Evolutionary conservation across 2,113 vertebrate species (phyloP).

Genomic region (Craseonycteris thonglongyai): DNA sequence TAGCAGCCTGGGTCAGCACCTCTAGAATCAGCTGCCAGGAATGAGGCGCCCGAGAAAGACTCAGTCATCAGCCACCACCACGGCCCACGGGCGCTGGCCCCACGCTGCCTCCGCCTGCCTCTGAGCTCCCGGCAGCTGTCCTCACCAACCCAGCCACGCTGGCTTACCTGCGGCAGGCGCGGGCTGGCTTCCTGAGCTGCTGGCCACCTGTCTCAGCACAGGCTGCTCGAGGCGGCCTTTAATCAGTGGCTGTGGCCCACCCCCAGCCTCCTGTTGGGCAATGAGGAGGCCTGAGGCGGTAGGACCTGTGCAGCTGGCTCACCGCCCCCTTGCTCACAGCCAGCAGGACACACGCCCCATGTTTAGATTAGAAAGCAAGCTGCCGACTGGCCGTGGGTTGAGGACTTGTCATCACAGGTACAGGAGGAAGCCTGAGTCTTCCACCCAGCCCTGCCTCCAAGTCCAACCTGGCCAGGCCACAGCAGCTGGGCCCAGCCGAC

Average conservation of each 20-base stretch:
- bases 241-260: conserved; percentile 30
- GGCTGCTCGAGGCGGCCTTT: conserved; percentile 59
- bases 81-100: background rate
- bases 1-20: background rate
- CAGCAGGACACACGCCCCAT: background rate
- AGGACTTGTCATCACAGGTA: background rate
- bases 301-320: conserved; percentile 54
- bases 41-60: background rate
- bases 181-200: conserved; percentile 35
- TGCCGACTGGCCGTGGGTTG: background rate
- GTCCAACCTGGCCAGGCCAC: background rate
- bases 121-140: background rate
- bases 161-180: conserved; percentile 47
- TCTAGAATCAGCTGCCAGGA: background rate
- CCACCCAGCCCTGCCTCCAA: background rate
- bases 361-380: background rate
- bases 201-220: conserved; percentile 29
- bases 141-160: background rate
- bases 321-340: background rate
- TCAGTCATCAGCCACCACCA: background rate
- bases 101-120: background rate
- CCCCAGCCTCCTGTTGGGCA: conserved; percentile 53
- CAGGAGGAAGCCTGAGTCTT: background rate
- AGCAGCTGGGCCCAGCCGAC: background rate
- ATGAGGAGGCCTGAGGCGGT: conserved; percentile 14